Percentiles rank a stretch among this genome's conserved stretches.
These are phyloP conservation scores for Agonopterix subpropinquella DNA, from an alignment of 2,888 invertebrate genomes.

Conservation along the genomic window DNA sequence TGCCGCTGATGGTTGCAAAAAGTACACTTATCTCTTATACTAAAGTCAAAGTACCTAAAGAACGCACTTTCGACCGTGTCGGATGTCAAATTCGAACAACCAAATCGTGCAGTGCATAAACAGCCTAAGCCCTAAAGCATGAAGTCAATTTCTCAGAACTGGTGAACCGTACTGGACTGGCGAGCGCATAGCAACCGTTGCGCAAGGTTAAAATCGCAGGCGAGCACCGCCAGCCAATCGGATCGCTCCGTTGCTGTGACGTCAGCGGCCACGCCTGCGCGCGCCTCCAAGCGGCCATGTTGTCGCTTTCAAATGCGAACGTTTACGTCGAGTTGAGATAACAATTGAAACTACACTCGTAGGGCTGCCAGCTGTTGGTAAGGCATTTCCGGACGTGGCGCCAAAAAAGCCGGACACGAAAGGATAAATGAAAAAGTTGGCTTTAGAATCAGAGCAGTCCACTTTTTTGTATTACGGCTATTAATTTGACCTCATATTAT, in stretches of 20 bases:
- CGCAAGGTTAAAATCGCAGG: conserved; percentile 63
- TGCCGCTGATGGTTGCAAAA: too few species aligned
- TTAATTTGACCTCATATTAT: too few species aligned
- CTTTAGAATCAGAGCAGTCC: too few species aligned
- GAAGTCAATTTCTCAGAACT: conserved; percentile 39
- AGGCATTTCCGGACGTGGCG: neutral
- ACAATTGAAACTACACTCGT: conserved; percentile 18
- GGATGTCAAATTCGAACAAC: too few species aligned
- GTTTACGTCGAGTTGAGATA: conserved; percentile 25
- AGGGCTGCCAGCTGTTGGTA: too few species aligned
- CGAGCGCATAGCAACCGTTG: conserved; percentile 67
- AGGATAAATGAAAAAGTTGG: conserved; percentile 1
- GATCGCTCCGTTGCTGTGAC: conserved; percentile 45
- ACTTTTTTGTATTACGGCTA: too few species aligned
- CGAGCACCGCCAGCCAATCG: conserved; percentile 48
- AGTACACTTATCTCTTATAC: too few species aligned
- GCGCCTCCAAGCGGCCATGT: conserved; percentile 53
- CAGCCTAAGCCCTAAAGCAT: too few species aligned
- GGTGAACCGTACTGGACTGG: conserved; percentile 28
- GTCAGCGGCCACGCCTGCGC: conserved; percentile 74
- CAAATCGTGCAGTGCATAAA: too few species aligned
- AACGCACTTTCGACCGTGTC: too few species aligned
- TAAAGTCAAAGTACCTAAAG: too few species aligned
- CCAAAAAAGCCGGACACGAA: conserved; percentile 9
- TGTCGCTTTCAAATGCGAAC: conserved; percentile 33